Base-by-base conservation (phyloP, 2,113 vertebrate genomes). In the Lates calcarifer region DNA sequence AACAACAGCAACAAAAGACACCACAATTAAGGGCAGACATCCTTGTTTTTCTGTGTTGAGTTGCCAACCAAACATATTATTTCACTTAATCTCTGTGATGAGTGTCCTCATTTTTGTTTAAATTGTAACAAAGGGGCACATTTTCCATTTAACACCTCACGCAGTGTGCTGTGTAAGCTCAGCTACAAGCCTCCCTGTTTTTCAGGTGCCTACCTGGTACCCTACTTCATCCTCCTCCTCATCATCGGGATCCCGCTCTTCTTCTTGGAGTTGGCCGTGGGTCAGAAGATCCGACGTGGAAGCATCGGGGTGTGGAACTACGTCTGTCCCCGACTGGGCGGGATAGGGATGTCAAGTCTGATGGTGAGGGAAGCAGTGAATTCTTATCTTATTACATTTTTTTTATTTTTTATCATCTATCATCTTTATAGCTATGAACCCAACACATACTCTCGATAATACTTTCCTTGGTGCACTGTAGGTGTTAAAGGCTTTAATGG, bases 301-400 rank as follows among this genome's bases (percentile, higher is more conserved):
- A 99, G 98, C 94, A 97, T 99, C 0, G 98, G 98, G 0, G 98
- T 98, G 72, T 99, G 98, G 98, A 98, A 97, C 86, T 99, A 98
- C 1, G 95, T 99, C 82, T 98, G 97, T 12, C 97, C 98, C 5
- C 96, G 95, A 58, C 91, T 99, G 33, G 97, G 97, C 0, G 98
- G 98, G 86, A 97, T 99, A 0, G 98, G 98, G 80, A 94, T 97
- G 1, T 96, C 98, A 86, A 98, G 97, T 90, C 95, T 96, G 87
- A 96, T 99, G 11, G 97, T 98, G 88, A 96, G 95, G 35, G 5
- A 18, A 8, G 20, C 28, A 49, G 17, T 6, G 5, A 28, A 26
- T 37, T 11, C 17, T 8, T 47, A 17, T 65, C 22, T 61, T 20
- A 24, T n/a, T n/a, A n/a, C n/a, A n/a, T n/a, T n/a, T 43, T 17